Conservation (phyloP, 64 coral and sea anemone species). For the Pachyseris speciosa region DNA sequence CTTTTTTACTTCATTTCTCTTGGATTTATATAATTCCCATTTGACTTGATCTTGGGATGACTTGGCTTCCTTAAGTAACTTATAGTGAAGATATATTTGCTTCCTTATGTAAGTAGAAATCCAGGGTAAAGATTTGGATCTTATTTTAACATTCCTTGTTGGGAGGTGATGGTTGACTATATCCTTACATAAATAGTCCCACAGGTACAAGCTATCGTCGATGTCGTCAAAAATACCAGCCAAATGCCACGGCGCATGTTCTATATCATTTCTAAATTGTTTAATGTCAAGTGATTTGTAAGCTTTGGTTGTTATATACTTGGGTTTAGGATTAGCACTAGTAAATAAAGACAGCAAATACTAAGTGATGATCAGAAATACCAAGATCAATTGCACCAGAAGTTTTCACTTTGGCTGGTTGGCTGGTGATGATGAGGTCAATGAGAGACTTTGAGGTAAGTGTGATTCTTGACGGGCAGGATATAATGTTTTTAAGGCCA, state of each 20-base stretch:
- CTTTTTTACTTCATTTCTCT: slow-evolving; percentile 38
- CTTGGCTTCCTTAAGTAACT: slow-evolving; percentile 31
- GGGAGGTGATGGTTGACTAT: slow-evolving; percentile 13
- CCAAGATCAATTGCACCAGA: slow-evolving; percentile 2
- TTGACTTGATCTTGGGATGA: slow-evolving; percentile 3
- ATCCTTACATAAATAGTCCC: slow-evolving; percentile 9
- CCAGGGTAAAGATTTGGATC: slow-evolving; percentile 12
- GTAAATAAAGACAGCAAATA: slow-evolving; percentile 14
- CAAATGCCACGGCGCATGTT: slow-evolving; percentile 14
- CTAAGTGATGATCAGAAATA: slow-evolving; percentile 31
- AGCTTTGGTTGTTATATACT: background rate
- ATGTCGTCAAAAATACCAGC: slow-evolving; percentile 39
- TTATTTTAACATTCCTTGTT: slow-evolving; percentile 17
- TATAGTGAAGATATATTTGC: slow-evolving; percentile 16
- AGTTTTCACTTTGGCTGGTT: background rate
- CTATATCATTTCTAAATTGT: background rate
- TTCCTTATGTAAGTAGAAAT: slow-evolving; percentile 19
- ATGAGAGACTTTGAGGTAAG: background rate
- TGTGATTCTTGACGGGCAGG: background rate
- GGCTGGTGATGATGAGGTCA: slow-evolving; percentile 26
- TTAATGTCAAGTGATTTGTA: slow-evolving; percentile 1
- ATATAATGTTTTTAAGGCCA: slow-evolving; percentile 20
- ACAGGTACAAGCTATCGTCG: background rate
- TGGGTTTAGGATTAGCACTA: background rate
- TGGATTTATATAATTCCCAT: slow-evolving; percentile 42